A percentile compares a stretch with the other conserved stretches of the same genome.
Evolutionary conservation across 2,797 vertebrate species (phyloP).

Genomic region (Karalla daura): DNA sequence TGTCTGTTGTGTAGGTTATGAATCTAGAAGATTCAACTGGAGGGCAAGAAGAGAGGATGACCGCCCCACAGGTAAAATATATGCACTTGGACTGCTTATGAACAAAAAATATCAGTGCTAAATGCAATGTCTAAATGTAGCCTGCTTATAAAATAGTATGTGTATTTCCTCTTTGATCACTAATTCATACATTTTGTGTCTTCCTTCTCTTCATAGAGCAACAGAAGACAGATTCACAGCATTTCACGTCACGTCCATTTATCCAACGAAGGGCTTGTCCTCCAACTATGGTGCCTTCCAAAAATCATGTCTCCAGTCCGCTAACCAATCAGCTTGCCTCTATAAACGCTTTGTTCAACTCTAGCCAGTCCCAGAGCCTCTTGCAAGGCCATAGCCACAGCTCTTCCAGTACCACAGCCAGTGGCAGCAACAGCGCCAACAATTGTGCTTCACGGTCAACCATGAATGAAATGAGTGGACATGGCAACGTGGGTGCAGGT

Average conservation of each 20-base stretch:
- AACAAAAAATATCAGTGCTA: background rate
- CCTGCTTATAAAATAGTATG: background rate
- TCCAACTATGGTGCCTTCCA: constrained; percentile 71
- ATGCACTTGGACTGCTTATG: background rate
- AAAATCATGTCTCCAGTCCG: constrained; percentile 72
- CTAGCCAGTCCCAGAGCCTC: constrained; percentile 77
- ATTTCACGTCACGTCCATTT: constrained; percentile 76
- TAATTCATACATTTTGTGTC: background rate
- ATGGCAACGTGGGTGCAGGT: constrained; percentile 72
- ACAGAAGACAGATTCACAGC: constrained; percentile 77
- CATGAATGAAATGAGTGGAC: constrained; percentile 75
- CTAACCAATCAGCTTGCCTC: constrained; percentile 77
- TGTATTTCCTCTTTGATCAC: background rate
- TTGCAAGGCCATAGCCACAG: constrained; percentile 76
- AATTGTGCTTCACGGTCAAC: constrained; percentile 57
- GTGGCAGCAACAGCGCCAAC: constrained; percentile 67
- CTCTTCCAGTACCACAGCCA: constrained; percentile 52
- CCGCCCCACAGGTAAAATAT: constrained; percentile 69
- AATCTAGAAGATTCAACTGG: constrained; percentile 84
- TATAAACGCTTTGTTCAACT: constrained; percentile 80
- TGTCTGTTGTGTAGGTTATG: constrained; percentile 75
- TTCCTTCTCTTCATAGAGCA: constrained; percentile 70
- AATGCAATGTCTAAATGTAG: background rate
- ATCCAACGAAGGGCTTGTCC: constrained; percentile 78
- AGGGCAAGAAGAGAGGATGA: constrained; percentile 82